Evolutionary conservation across 2,888 invertebrate genomes (phyloP), one percentile per base, ranked within the genome.

Genomic region (Thelaira solivaga): DNA sequence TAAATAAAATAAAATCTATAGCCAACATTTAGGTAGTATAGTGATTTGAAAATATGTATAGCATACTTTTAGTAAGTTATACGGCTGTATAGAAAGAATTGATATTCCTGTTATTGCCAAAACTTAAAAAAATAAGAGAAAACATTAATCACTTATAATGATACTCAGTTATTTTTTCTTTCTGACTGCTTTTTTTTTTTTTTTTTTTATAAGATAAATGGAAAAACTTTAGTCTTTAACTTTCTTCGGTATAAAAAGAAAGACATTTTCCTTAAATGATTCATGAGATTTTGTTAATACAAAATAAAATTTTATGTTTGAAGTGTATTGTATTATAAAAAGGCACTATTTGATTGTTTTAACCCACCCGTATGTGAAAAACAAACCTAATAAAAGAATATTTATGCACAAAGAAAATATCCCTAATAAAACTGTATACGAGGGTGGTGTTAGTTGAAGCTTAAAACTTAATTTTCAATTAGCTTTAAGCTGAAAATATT

Each of bases 61-160:
- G 77, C 34, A 41, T 68, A 72, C 49, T 51, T 57, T 72, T 68
- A 55, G 76, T 51, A 26, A 6, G 31, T 41, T 59, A 26, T 34
- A 67, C 36, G 16, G 22, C 29, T 36, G 36, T 41, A 68, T 31
- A 57, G 26, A 43, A 39, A 43, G 41, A 62, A 45, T 47, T 43
- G 39, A 10, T 20, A 51, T 7, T 10, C 0, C 49, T 69, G 43
- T 64, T 49, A 53, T 34, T 43, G n/a, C 49, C 24, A 8, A 20
- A 51, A 59, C 24, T 13, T 2, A 45, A 22, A 22, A 7, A 13
- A 64, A 39, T 1, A 11, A 43, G 20, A 65, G 36, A 61, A 57
- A 53, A 34, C 68, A 78, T 74, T 74, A 65, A 74, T 74, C 78
- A 78, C 71, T 74, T 71, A 65, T 78, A 78, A 78, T 78, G 74